Percentiles rank a stretch among this genome's conserved stretches.
phyloP scores from a whole-genome alignment of 2,113 vertebrate genomes.

The Paracanthobrama guichenoti region DNA sequence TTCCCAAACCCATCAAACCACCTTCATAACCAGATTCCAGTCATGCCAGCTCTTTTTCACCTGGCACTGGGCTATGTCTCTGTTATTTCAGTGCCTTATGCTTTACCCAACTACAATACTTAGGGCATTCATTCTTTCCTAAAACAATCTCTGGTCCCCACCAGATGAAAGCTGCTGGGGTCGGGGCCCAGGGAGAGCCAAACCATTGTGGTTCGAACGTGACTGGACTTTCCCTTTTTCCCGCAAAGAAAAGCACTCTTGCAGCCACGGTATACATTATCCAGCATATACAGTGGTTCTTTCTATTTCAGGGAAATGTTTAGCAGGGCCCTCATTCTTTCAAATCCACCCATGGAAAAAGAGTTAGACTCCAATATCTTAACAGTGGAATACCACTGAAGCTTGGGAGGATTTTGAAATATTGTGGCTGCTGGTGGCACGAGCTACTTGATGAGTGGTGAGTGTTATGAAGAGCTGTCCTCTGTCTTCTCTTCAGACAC shows the following conservation, averaged over 20 bases:
- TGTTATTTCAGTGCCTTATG: conserved; percentile 58
- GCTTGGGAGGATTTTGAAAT: conserved; percentile 18
- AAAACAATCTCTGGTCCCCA: conserved; percentile 64
- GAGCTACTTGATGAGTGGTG: not conserved
- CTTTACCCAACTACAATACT: conserved; percentile 46
- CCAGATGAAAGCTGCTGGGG: conserved; percentile 53
- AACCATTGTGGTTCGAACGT: conserved; percentile 44
- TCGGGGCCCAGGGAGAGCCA: conserved; percentile 51
- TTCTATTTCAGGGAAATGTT: conserved; percentile 66
- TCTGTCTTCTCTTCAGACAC: not conserved
- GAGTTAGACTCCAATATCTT: conserved; percentile 34
- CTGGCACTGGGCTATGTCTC: conserved; percentile 66
- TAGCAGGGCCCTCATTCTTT: conserved; percentile 52
- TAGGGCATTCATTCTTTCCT: conserved; percentile 64
- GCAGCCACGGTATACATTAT: conserved; percentile 53
- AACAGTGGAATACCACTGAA: conserved; percentile 6
- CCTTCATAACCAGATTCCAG: conserved; percentile 67
- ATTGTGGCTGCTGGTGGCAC: conserved; percentile 13
- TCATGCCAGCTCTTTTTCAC: conserved; percentile 70
- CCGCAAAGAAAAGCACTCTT: conserved; percentile 1
- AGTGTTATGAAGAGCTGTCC: not conserved
- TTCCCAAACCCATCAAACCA: conserved; percentile 63
- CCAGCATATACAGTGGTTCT: conserved; percentile 61
- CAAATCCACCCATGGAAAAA: conserved; percentile 25
- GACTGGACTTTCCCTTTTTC: conserved; percentile 27